Evolutionary conservation across 2,113 vertebrate species (phyloP), one percentile per base, ranked within the genome.

Genomic region (Nothoprocta pentlandii): DNA sequence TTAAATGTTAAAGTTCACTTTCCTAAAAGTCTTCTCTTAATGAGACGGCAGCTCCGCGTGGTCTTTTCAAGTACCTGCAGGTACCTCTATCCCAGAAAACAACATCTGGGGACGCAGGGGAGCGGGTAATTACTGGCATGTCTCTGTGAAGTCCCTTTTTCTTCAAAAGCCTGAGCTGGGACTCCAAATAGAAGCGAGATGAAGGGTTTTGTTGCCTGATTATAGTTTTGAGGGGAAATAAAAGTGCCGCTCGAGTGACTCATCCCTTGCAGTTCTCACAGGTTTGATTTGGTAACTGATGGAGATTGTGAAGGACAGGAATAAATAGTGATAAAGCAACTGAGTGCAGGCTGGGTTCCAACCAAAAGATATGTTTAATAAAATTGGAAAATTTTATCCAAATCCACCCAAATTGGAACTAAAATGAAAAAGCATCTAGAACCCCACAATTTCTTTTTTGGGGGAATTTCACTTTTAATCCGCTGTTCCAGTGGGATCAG

Each of bases 1-100:
- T 41, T 85, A 85, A 87, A 96, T 93, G 93, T 92, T 96, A 93
- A 95, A 96, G 92, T 97, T 95, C 89, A 84, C 78, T 92, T 94
- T 86, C 89, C 87, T 93, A 70, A 74, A 93, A 95, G 91, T 78
- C 86, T 80, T 81, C 82, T 67, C 68, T 96, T 94, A 94, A 93
- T 85, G 77, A 66, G 85, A 71, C 12, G 0, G 84, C 79, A 90
- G 30, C 74, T 87, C 92, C 23, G 68, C 89, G 78, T 0, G 0
- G 59, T 85, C 88, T 83, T 94, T 88, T 85, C 93, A 94, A 89
- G 83, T 82, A n/a, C 41, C 80, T 86, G 89, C 80, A 85, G 92
- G 93, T 95, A 97, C 94, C 93, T 80, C 19, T 42, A 44, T 28
- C 89, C 22, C 80, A 59, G 56, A 86, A 71, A 81, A 44, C 95